A percentile compares a stretch with the other conserved stretches of the same genome.
Evolutionary conservation across 2,797 vertebrate species (phyloP).

Genomic region (Mormyrus proboscirostris): DNA sequence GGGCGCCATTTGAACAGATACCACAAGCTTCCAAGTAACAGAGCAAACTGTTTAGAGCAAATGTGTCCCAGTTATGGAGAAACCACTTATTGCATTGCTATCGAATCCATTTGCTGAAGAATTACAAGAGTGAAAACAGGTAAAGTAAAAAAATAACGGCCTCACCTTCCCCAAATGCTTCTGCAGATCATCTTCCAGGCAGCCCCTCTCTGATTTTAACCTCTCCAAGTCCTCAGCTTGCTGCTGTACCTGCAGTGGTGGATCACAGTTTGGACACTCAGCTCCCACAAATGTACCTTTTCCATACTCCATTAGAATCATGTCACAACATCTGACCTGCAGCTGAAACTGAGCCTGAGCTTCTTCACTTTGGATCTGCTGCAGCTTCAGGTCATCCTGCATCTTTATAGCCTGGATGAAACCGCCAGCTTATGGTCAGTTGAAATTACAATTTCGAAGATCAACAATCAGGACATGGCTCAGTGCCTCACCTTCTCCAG

Average conservation of each 20-base stretch:
- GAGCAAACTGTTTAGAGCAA: not conserved
- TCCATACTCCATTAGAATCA: not conserved
- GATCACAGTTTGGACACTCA: not conserved
- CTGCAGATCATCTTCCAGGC: not conserved
- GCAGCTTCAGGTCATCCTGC: not conserved
- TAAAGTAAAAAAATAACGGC: not conserved
- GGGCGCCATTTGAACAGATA: not conserved
- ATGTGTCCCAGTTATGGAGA: not conserved
- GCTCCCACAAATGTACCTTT: not conserved
- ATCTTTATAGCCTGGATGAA: not conserved
- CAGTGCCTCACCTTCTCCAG: not conserved
- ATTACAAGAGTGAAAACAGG: not conserved
- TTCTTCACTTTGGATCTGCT: not conserved
- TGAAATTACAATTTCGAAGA: not conserved
- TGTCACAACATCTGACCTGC: not conserved
- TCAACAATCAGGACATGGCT: not conserved
- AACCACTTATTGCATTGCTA: not conserved
- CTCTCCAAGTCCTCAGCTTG: not conserved
- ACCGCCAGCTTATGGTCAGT: not conserved
- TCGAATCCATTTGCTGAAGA: not conserved
- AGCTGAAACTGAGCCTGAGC: not conserved
- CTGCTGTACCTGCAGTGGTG: not conserved
- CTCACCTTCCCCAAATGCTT: not conserved
- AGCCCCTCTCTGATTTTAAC: not conserved
- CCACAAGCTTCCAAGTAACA: not conserved